These are phyloP conservation scores for Sminthopsis crassicaudata DNA, from an alignment of 2,113 vertebrate species.

Conservation along the genomic window DNA sequence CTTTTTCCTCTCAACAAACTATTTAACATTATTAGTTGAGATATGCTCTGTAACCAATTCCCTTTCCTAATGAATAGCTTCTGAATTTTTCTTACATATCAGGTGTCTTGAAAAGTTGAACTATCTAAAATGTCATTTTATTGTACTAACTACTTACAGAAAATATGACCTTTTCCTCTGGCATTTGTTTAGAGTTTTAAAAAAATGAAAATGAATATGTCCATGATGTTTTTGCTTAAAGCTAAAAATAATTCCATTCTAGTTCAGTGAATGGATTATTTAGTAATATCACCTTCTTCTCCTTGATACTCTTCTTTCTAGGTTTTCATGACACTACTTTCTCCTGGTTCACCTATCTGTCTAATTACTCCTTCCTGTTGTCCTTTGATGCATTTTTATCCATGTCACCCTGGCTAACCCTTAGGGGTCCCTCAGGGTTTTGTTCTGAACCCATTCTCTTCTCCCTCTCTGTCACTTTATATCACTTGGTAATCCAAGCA, in stretches of 20 bases:
- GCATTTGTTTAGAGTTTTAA: slow-evolving; percentile 45
- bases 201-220: slow-evolving; percentile 27
- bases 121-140: slow-evolving; percentile 26
- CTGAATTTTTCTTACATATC: slow-evolving; percentile 15
- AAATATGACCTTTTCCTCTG: slow-evolving; percentile 38
- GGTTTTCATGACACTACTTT: slow-evolving; percentile 18
- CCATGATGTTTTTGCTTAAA: slow-evolving; percentile 42
- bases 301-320: background rate
- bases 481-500: background rate
- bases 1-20: background rate
- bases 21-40: slow-evolving; percentile 35
- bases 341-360: background rate
- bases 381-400: background rate
- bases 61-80: slow-evolving; percentile 17
- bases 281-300: slow-evolving; percentile 7
- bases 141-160: slow-evolving; percentile 33
- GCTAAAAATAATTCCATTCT: slow-evolving; percentile 24
- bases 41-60: slow-evolving; percentile 31
- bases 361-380: background rate
- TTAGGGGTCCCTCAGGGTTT: background rate
- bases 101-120: slow-evolving; percentile 18
- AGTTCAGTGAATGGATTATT: background rate
- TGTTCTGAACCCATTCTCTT: background rate
- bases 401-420: background rate
- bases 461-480: background rate